phyloP scores from a whole-genome alignment of 92 coral and sea anemone species.

The Actinostola sp. region DNA sequence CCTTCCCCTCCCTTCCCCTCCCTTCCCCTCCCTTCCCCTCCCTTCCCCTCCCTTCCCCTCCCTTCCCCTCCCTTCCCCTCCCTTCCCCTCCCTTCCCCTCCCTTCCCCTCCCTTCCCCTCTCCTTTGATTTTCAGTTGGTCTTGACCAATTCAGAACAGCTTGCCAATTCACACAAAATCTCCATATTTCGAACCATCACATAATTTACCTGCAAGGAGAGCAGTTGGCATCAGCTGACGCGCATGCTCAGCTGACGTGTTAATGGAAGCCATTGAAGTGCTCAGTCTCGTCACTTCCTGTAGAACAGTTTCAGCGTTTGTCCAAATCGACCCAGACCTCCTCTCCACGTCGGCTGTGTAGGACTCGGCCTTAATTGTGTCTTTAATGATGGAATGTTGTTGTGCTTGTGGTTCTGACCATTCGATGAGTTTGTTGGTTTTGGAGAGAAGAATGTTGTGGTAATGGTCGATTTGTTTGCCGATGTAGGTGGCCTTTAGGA shows the following conservation, averaged over 20 bases:
- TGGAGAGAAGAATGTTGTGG: conserved; percentile 48
- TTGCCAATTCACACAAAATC: too few relatives aligned
- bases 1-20: too few relatives aligned
- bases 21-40: too few relatives aligned
- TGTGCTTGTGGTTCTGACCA: conserved; percentile 54
- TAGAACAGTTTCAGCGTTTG: conserved; percentile 40
- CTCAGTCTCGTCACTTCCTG: conserved; percentile 56
- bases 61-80: conserved; percentile 8
- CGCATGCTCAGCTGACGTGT: conserved; percentile 62
- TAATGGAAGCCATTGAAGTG: conserved; percentile 56
- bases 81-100: conserved; percentile 11
- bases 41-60: conserved; percentile 1
- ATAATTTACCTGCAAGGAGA: conserved; percentile 50
- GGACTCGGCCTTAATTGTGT: conserved; percentile 24
- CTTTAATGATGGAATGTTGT: conserved; percentile 41
- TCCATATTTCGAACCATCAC: background rate
- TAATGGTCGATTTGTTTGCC: conserved; percentile 59
- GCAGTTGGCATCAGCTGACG: conserved; percentile 54
- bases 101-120: conserved; percentile 8
- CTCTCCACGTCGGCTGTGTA: background rate
- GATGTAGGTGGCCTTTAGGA: conserved; percentile 29
- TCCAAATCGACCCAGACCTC: conserved; percentile 32
- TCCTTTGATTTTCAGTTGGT: too few relatives aligned
- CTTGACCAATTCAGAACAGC: too few relatives aligned
- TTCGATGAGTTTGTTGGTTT: conserved; percentile 39